phyloP scores from a whole-genome alignment of 2,888 invertebrate species.

The Ormyrus labotus region DNA sequence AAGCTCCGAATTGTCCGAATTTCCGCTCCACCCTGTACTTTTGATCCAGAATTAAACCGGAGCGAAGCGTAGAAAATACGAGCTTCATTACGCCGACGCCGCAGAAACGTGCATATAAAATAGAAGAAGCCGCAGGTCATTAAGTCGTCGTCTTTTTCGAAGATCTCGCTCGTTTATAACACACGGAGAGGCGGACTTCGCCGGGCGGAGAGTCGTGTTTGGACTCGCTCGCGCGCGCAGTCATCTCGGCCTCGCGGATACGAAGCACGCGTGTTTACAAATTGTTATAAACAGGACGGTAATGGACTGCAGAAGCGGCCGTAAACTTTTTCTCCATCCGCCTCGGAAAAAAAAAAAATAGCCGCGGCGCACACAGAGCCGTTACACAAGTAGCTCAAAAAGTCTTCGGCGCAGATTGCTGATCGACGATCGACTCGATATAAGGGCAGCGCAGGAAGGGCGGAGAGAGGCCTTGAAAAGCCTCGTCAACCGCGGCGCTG shows the following conservation, averaged over 20 bases:
- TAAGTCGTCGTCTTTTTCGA: constrained; percentile 55
- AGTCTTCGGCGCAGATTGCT: no score
- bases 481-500: no score
- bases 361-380: no score
- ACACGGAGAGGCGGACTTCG: constrained; percentile 49
- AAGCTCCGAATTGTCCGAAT: no score
- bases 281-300: constrained; percentile 73
- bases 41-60: no score
- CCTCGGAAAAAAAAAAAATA: neutral
- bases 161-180: constrained; percentile 40
- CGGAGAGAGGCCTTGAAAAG: no score
- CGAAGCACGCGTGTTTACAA: constrained; percentile 69
- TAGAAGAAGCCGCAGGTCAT: constrained; percentile 61
- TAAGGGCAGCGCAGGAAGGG: no score
- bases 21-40: no score
- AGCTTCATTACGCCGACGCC: constrained; percentile 41
- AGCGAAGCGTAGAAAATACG: neutral
- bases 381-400: no score
- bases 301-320: constrained; percentile 75
- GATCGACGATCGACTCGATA: no score
- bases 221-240: neutral
- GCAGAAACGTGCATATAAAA: constrained; percentile 58
- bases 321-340: constrained; percentile 66
- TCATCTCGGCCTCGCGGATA: constrained; percentile 29
- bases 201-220: constrained; percentile 13